Percentiles rank a stretch among this genome's conserved stretches.
Conservation (phyloP, 2,113 vertebrate species). For the Corynorhinus townsendii region DNA sequence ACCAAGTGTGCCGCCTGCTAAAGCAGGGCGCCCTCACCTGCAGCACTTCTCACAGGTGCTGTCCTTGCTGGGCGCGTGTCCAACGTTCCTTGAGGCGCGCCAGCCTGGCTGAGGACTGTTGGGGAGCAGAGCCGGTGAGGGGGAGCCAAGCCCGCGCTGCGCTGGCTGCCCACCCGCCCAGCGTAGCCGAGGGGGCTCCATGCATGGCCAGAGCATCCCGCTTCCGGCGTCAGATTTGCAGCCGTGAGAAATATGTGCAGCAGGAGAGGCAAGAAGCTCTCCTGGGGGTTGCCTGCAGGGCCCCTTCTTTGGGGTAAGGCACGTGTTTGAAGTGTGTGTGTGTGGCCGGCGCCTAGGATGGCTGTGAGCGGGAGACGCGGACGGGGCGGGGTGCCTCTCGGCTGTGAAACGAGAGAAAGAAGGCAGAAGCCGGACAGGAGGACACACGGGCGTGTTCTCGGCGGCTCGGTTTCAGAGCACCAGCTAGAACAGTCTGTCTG, state of each 20-base stretch:
- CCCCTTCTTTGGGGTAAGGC: no score
- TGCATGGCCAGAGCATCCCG: background rate
- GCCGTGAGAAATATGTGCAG: background rate
- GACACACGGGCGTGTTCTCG: accelerated
- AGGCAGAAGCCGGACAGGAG: background rate
- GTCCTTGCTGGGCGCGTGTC: background rate
- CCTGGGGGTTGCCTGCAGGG: background rate
- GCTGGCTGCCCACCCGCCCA: background rate
- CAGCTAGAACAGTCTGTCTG: background rate
- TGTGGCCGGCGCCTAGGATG: accelerated
- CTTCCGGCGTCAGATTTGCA: background rate
- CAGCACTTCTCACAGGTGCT: accelerated
- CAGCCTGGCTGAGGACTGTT: accelerated
- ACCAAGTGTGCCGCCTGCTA: background rate
- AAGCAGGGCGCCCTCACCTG: background rate
- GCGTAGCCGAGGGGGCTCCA: background rate
- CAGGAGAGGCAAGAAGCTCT: background rate
- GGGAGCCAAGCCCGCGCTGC: no score
- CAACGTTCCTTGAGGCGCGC: background rate
- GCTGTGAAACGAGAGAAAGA: background rate
- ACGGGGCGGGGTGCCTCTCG: background rate
- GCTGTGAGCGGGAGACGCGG: background rate
- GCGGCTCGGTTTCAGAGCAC: background rate
- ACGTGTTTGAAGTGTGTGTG: background rate
- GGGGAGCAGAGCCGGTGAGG: background rate